phyloP scores from a whole-genome alignment of 1,140 invertebrate genomes.

The Dinoponera quadriceps region DNA sequence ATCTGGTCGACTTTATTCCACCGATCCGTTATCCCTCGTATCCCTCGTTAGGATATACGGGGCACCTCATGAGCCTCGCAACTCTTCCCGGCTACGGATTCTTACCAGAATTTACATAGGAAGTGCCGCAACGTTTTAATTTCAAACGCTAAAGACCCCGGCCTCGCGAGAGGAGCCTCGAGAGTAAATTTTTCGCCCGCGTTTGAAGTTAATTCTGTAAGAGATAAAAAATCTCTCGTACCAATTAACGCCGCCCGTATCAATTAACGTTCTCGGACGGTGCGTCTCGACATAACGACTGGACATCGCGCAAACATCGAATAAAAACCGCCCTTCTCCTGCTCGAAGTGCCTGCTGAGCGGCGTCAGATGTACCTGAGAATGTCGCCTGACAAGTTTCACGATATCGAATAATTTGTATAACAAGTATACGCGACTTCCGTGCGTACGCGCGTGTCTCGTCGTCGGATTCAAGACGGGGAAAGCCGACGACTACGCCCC shows the following conservation, averaged over 20 bases:
- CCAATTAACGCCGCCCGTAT: no score
- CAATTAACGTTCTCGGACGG: no score
- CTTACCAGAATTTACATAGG: background rate
- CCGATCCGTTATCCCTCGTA: constrained; percentile 28
- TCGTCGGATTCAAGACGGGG: constrained; percentile 45
- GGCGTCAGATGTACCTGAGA: no score
- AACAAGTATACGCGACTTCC: background rate
- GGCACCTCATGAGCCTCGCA: background rate
- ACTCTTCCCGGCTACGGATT: constrained; percentile 7
- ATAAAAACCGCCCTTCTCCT: no score
- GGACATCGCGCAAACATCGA: no score
- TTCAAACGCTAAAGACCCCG: background rate
- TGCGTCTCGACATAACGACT: no score
- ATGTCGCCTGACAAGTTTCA: no score
- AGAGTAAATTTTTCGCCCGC: background rate
- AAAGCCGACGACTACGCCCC: constrained; percentile 72
- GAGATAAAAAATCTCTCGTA: no score
- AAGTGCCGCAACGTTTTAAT: background rate
- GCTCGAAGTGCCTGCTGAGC: no score
- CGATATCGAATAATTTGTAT: no score
- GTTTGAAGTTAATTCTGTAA: no score
- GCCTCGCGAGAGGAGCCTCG: background rate
- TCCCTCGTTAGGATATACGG: background rate
- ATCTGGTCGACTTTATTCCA: constrained; percentile 15
- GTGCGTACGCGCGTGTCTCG: constrained; percentile 35